phyloP scores from a whole-genome alignment of 2,113 vertebrate genomes.

The Anhinga rufa region DNA sequence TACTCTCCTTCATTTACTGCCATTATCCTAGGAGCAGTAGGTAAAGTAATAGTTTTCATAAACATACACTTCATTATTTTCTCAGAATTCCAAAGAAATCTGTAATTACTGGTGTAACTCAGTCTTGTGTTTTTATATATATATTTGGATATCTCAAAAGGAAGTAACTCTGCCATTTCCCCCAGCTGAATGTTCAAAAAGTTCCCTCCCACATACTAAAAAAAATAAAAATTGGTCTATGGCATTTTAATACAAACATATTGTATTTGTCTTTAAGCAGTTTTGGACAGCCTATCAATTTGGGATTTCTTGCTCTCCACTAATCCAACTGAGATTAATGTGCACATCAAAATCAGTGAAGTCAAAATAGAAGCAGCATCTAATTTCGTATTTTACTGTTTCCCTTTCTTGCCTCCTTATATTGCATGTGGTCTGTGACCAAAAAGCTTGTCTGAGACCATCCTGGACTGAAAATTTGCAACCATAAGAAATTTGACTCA shows the following conservation, averaged over 20 bases:
- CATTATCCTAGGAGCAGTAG: neutral
- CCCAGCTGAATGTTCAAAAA: neutral
- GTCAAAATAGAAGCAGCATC: neutral
- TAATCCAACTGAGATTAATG: neutral
- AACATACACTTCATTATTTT: neutral
- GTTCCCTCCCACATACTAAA: neutral
- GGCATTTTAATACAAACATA: neutral
- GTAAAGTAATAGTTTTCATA: neutral
- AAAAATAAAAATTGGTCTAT: neutral
- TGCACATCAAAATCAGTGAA: neutral
- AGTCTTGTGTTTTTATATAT: neutral
- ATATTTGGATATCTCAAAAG: neutral
- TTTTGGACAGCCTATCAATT: neutral
- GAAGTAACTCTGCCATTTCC: neutral
- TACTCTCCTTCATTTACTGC: neutral
- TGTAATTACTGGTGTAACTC: neutral
- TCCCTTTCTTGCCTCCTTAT: neutral
- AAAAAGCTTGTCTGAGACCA: neutral
- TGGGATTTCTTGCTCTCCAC: neutral
- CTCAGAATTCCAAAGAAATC: neutral
- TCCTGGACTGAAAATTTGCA: neutral
- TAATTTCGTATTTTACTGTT: neutral
- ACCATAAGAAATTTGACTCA: neutral
- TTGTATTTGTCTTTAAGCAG: neutral
- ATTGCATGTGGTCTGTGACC: neutral